phyloP scores from a whole-genome alignment of 2,888 invertebrate genomes.

The Cheilosia scutellata region DNA sequence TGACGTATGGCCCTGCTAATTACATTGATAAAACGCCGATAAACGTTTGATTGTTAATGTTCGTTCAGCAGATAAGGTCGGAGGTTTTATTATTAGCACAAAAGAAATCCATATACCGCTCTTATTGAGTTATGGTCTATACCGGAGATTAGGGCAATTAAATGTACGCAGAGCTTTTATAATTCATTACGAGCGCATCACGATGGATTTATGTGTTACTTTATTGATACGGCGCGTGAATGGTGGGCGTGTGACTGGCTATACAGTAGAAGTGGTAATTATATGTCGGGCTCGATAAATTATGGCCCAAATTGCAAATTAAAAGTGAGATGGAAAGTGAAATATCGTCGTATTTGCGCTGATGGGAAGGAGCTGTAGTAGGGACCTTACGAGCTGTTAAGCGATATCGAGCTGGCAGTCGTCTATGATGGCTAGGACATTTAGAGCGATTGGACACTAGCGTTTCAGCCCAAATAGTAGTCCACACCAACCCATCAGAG shows the following conservation, averaged over 20 bases:
- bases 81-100: not conserved
- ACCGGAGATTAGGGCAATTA: conserved; percentile 35
- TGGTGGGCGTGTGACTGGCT: not conserved
- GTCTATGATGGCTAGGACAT: too few relatives aligned
- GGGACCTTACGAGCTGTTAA: too few relatives aligned
- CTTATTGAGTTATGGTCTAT: conserved; percentile 18
- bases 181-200: conserved; percentile 35
- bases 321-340: not conserved
- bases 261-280: conserved; percentile 6
- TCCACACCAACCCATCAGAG: too few relatives aligned
- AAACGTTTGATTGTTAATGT: conserved; percentile 13
- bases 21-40: conserved; percentile 23
- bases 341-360: too few relatives aligned
- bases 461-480: too few relatives aligned
- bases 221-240: not conserved
- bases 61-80: conserved; percentile 9
- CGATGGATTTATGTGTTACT: conserved; percentile 22
- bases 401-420: too few relatives aligned
- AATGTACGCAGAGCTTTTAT: conserved; percentile 23
- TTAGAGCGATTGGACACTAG: too few relatives aligned
- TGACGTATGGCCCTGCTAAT: conserved; percentile 8
- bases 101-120: conserved; percentile 4
- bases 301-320: not conserved
- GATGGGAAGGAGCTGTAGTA: too few relatives aligned
- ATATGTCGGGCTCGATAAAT: not conserved